Evolutionary conservation across 1,140 invertebrate genomes (phyloP).

Genomic region (Asobara japonica): DNA sequence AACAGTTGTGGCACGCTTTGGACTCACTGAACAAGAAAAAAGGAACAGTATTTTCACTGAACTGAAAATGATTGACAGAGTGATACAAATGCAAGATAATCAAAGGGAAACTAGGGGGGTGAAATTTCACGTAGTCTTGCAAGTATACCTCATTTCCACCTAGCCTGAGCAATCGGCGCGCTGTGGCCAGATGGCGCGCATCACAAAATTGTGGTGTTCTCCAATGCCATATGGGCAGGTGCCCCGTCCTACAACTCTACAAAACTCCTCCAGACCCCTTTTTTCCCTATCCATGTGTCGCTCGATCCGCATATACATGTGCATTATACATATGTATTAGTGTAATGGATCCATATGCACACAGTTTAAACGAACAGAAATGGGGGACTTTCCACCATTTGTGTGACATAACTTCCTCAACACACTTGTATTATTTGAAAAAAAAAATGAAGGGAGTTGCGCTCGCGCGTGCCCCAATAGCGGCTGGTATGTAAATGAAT

Average conservation of each 20-base stretch:
- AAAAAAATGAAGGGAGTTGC: constrained; percentile 37
- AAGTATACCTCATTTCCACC: neutral
- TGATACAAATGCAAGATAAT: neutral
- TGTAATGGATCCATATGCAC: constrained; percentile 3
- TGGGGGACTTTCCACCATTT: neutral
- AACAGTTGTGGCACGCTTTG: neutral
- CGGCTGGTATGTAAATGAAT: constrained; percentile 63
- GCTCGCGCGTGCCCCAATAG: constrained; percentile 47
- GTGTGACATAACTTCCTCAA: constrained; percentile 2
- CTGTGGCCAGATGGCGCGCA: neutral
- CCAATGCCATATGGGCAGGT: constrained; percentile 62
- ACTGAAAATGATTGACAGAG: too few species aligned
- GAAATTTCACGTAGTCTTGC: neutral
- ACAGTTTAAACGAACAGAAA: neutral
- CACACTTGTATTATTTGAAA: constrained; percentile 13
- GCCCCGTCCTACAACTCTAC: constrained; percentile 40
- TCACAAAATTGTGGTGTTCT: neutral
- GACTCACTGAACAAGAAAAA: neutral
- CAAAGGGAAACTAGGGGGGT: neutral
- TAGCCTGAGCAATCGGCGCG: neutral
- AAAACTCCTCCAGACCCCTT: neutral
- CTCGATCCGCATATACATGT: constrained; percentile 20
- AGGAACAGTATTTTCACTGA: too few species aligned
- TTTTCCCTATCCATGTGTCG: constrained; percentile 15
- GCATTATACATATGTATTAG: constrained; percentile 20